A percentile compares a stretch with the other conserved stretches of the same genome.
Evolutionary conservation across 2,113 vertebrate genomes (phyloP).

Genomic region (Mustelus asterias): DNA sequence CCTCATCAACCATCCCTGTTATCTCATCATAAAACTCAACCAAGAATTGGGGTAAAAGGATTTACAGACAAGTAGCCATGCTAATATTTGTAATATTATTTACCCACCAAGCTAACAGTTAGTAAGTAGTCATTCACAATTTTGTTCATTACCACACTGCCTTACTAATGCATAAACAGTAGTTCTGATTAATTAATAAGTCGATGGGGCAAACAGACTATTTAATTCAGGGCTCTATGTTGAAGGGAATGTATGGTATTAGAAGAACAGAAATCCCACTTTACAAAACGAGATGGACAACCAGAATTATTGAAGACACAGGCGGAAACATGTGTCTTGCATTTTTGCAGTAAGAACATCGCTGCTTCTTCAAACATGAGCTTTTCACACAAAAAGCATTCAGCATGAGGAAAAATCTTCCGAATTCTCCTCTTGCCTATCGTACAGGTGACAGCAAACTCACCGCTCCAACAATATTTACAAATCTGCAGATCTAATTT

Average conservation of each 20-base stretch:
- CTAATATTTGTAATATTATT: constrained; percentile 6
- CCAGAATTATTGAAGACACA: constrained; percentile 49
- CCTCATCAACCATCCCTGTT: neutral
- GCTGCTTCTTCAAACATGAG: neutral
- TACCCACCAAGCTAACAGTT: neutral
- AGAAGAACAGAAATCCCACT: constrained; percentile 38
- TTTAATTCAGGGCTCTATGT: neutral
- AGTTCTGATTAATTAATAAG: neutral
- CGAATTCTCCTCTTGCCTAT: neutral
- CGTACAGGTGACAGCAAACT: neutral
- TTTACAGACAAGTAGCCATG: neutral
- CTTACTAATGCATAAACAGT: neutral
- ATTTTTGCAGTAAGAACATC: neutral
- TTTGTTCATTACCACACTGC: neutral
- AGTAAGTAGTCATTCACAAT: neutral
- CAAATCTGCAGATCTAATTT: neutral
- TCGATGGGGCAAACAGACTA: neutral
- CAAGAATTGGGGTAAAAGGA: neutral
- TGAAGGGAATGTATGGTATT: neutral
- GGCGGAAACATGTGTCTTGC: constrained; percentile 46
- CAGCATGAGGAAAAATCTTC: neutral
- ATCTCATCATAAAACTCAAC: neutral
- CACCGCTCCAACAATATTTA: neutral
- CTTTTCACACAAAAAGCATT: neutral
- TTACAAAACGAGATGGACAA: constrained; percentile 44